phyloP scores from a whole-genome alignment of 2,797 vertebrate species.

The Danio kyathit region DNA sequence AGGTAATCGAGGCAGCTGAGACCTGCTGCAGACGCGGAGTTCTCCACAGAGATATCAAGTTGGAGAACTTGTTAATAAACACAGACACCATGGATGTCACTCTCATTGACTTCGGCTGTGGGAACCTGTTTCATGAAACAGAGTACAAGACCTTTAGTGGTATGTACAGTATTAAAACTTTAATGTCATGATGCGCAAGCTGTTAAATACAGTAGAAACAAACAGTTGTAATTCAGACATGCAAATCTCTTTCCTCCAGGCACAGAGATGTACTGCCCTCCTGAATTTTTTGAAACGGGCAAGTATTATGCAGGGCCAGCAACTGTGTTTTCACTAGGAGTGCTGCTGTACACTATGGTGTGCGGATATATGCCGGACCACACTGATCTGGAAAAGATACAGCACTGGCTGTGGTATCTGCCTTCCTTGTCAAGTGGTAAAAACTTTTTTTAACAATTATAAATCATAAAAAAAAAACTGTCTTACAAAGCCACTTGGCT shows the following conservation, averaged over 20 bases:
- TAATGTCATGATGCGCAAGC: not conserved
- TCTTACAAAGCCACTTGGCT: too few species aligned
- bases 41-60: not conserved
- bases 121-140: not conserved
- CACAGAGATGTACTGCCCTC: not conserved
- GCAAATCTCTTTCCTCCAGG: not conserved
- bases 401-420: not conserved
- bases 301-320: not conserved
- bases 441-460: not conserved
- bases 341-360: not conserved
- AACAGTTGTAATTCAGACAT: not conserved
- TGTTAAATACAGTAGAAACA: too few species aligned
- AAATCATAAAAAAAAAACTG: not conserved
- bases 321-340: constrained; percentile 12
- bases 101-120: not conserved
- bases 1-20: not conserved
- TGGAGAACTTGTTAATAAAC: not conserved
- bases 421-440: not conserved
- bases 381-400: not conserved
- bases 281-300: not conserved
- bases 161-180: not conserved
- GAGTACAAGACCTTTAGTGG: not conserved
- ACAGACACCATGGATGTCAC: not conserved
- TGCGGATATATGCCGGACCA: not conserved
- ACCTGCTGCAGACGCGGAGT: not conserved